Base-by-base conservation (phyloP, 2,888 invertebrate genomes). In the Agriopis leucophaearia region DNA sequence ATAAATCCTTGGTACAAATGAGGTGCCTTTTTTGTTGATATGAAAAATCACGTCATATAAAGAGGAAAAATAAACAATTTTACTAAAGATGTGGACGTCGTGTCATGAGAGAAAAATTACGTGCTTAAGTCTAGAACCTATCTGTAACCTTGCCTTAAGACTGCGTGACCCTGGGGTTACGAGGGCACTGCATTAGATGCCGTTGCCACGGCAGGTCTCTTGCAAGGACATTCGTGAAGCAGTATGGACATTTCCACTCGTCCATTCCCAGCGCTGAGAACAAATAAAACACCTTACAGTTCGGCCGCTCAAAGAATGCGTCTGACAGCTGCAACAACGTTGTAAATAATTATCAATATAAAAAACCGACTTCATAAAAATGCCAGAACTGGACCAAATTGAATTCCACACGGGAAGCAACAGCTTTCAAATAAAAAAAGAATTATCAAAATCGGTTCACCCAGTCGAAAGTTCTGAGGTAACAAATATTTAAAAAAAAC, bases 231-330 rank as follows among this genome's bases (percentile, higher is more conserved):
- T 97, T 97, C 71, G 95, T 95, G 79, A 97, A 96, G 84, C 99
- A 99, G 70, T 98, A 95, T 0, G 98, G 98, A 84, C 99, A 99
- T 77, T 97, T 96, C 85, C 96, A 97, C 71, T 96, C 96, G 44
- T 96, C 96, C 76, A 91, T 76, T 47, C 92, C 90, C 1, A 93
- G 71, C 1, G 93, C 93, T 94, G 81, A 27, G 5, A 27, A 27
- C 27, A 27, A 27, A 27, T 5, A 27, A 27, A 27, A 27, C 27
- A 27, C 27, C 27, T 27, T 27, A 27, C 27, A 27, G 27, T 27
- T 5, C 27, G 5, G 27, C 27, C 27, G 27, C 27, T 27, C 5
- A 27, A 5, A 27, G 27, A 27, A 27, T 27, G 27, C 27, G 27
- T 27, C 27, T 27, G 27, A 27, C 27, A 27, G 27, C 27, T 27